phyloP scores from a whole-genome alignment of 2,113 vertebrate genomes.

The Aix galericulata region DNA sequence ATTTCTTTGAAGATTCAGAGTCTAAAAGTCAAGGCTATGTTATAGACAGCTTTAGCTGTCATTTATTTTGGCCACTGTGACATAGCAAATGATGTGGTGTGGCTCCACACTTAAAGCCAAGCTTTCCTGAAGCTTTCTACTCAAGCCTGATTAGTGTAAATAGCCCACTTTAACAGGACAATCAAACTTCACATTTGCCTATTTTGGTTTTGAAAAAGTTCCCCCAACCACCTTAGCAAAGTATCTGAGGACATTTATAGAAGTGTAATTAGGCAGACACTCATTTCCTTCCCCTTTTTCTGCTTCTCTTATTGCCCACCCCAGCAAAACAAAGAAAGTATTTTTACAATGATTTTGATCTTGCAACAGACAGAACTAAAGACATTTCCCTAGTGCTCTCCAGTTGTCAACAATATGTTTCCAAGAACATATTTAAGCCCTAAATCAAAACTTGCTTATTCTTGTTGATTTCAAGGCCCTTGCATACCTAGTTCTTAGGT shows the following conservation, averaged over 20 bases:
- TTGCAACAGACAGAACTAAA: background rate
- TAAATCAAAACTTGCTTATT: background rate
- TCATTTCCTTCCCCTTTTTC: constrained; percentile 16
- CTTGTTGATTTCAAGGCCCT: background rate
- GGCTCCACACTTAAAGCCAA: background rate
- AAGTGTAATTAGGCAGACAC: background rate
- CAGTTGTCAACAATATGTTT: background rate
- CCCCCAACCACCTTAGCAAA: background rate
- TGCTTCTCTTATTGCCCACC: background rate
- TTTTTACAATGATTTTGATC: constrained; percentile 4
- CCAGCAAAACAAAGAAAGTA: background rate
- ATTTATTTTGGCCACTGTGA: constrained; percentile 28
- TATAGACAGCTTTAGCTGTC: background rate
- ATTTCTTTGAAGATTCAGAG: constrained; percentile 20
- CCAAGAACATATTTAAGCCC: background rate
- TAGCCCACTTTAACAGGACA: background rate
- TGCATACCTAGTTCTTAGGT: background rate
- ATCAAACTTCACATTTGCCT: background rate
- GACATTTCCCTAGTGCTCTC: background rate
- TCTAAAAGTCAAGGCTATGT: background rate
- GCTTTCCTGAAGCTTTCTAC: constrained; percentile 14
- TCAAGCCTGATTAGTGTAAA: background rate
- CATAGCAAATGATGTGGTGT: background rate
- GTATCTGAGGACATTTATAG: constrained; percentile 31
- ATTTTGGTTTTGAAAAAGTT: constrained; percentile 9